A percentile compares a stretch with the other conserved stretches of the same genome.
phyloP scores from a whole-genome alignment of 2,113 vertebrate genomes.

The Mandrillus leucophaeus region DNA sequence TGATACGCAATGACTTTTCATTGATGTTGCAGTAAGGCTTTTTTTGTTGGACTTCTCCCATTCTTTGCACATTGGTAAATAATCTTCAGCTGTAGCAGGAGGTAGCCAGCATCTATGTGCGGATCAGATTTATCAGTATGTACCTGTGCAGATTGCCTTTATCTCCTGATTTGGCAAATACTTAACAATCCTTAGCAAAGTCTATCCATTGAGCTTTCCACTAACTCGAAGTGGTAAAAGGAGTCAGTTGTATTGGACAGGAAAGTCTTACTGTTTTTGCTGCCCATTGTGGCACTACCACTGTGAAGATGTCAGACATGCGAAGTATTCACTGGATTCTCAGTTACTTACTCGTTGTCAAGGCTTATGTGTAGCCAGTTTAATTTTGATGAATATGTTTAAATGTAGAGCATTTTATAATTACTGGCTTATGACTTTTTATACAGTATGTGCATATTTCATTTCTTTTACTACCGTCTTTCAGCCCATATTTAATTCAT shows the following conservation, averaged over 20 bases:
- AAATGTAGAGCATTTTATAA: background rate
- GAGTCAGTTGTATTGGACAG: background rate
- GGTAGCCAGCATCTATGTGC: background rate
- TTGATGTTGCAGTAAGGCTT: background rate
- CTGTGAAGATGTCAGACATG: background rate
- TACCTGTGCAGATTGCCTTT: background rate
- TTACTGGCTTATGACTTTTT: background rate
- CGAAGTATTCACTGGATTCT: background rate
- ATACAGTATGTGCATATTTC: background rate
- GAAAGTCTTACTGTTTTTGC: background rate
- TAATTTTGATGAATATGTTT: background rate
- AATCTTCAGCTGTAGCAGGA: background rate
- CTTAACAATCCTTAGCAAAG: background rate
- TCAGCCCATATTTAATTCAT: background rate
- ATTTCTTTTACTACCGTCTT: background rate
- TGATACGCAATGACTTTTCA: background rate
- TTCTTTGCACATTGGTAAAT: background rate
- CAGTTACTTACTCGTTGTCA: background rate
- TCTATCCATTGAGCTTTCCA: background rate
- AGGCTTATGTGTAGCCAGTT: background rate
- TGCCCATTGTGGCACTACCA: background rate
- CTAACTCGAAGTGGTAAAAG: background rate
- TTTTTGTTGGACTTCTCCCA: background rate
- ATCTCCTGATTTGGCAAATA: background rate
- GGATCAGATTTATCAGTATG: background rate